Evolutionary conservation across 2,113 vertebrate genomes (phyloP).

Genomic region (Ivindomyrus marchei): DNA sequence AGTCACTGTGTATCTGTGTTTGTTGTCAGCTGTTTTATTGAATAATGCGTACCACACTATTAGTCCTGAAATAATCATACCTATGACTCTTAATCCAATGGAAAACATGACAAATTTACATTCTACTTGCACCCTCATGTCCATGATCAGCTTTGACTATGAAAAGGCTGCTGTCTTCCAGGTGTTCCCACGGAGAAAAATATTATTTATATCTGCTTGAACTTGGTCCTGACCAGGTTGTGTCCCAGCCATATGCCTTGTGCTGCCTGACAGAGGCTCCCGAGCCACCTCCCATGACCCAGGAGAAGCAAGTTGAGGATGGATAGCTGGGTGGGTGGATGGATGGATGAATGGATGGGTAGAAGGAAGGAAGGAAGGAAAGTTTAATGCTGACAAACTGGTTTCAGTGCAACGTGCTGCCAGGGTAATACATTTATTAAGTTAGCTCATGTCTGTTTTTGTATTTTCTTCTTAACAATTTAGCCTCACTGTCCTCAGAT

Average conservation of each 20-base stretch:
- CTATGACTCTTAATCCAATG: not conserved
- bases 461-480: not conserved
- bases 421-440: not conserved
- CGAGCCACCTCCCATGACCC: not conserved
- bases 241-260: not conserved
- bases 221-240: not conserved
- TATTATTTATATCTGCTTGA: not conserved
- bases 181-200: not conserved
- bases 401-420: not conserved
- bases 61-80: not conserved
- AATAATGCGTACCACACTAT: not conserved
- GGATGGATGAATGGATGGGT: not conserved
- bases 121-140: not conserved
- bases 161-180: not conserved
- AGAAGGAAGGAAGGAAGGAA: no score
- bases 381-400: not conserved
- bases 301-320: not conserved
- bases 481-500: constrained; percentile 13
- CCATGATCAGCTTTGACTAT: not conserved
- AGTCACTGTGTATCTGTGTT: not conserved
- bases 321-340: not conserved
- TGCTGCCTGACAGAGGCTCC: not conserved
- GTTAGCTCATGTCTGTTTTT: not conserved
- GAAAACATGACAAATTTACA: not conserved
- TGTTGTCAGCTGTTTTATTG: not conserved